Evolutionary conservation across 2,113 vertebrate species (phyloP), one percentile per base, ranked within the genome.

Genomic region (Anarrhichthys ocellatus): DNA sequence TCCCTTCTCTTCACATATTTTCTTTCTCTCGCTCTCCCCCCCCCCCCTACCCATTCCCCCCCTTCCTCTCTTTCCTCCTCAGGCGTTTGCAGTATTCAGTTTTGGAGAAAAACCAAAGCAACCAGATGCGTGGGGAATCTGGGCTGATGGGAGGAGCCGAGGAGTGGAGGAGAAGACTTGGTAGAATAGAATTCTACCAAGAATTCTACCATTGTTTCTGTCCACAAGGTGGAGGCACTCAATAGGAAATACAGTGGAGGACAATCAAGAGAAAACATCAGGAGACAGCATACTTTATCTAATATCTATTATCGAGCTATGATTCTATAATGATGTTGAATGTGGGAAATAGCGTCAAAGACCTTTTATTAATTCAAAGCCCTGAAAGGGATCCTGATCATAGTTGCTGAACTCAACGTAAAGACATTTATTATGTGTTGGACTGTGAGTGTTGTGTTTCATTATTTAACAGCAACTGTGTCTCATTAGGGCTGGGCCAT

Each of bases 41-140:
- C 40, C 1, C 40, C 9, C 2, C 34, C 34, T 34, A 5, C 32
- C 32, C 32, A 34, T 34, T 34, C 17, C 42, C 1, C 24, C 56
- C n/a, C 18, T 36, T 9, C 27, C 27, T 50, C 27, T n/a, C 80
- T 77, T 77, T 36, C 73, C 73, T 52, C 68, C 67, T 64, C 62
- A 71, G 76, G 17, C 34, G 80, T 90, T 66, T 74, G 82, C 85
- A 89, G 90, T 85, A 61, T 87, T 84, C 81, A 70, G 48, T 80
- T 80, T 82, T 93, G 92, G 87, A 90, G 76, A n/a, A 72, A 67
- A 69, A 72, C 79, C 92, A 92, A 81, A 88, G 82, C 74, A 79
- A 63, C 87, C 94, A 94, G 92, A 95, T 95, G 94, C 93, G 71
- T 58, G 52, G 42, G 72, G 81, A 88, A 91, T 89, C 65, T 71